Conservation (phyloP, 2,797 vertebrate genomes). For the Oophaga sylvatica region DNA sequence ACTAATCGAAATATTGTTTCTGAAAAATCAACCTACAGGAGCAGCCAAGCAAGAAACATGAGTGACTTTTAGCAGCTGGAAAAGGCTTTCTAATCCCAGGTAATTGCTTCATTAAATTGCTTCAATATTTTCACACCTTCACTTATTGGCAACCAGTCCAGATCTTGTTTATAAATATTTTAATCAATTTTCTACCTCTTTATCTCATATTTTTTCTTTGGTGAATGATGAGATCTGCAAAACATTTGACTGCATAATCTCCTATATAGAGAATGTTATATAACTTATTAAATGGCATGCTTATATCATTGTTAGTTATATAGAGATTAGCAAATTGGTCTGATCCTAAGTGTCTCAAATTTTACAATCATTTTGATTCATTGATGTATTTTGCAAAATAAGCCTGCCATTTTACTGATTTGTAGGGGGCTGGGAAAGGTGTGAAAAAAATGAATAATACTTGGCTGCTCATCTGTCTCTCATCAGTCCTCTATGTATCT, state of each 20-base stretch:
- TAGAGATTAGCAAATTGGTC: background rate
- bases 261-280: background rate
- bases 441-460: too few relatives aligned
- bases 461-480: too few relatives aligned
- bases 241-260: background rate
- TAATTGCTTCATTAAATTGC: conserved; percentile 62
- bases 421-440: too few relatives aligned
- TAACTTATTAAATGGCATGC: background rate
- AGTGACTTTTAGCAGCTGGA: conserved; percentile 59
- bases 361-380: too few relatives aligned
- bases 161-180: conserved; percentile 58
- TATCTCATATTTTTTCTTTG: conserved; percentile 23
- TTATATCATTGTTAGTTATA: background rate
- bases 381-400: too few relatives aligned
- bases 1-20: conserved; percentile 61
- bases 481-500: too few relatives aligned
- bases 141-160: conserved; percentile 54
- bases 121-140: conserved; percentile 61
- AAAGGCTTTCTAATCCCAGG: conserved; percentile 58
- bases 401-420: too few relatives aligned
- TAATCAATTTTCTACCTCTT: conserved; percentile 58
- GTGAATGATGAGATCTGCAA: background rate
- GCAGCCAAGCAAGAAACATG: conserved; percentile 54
- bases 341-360: too few relatives aligned
- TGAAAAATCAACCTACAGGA: conserved; percentile 58